Evolutionary conservation across 2,113 vertebrate genomes (phyloP).

Genomic region (Neogale vison): DNA sequence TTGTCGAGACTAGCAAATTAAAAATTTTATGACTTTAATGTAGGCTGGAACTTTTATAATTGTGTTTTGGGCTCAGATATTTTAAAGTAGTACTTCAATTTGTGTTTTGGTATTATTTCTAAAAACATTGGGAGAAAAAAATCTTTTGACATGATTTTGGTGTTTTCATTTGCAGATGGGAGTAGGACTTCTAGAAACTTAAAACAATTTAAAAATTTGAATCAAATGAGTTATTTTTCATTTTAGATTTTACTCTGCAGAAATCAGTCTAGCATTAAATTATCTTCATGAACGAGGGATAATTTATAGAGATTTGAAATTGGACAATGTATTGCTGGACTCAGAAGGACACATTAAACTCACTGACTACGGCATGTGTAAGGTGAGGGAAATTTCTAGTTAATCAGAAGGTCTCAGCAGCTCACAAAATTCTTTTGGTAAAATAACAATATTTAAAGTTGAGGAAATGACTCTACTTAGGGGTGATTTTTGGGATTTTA

Average conservation of each 20-base stretch:
- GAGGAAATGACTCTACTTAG: not conserved
- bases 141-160: not conserved
- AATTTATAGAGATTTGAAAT: constrained; percentile 99
- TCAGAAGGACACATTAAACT: constrained; percentile 99
- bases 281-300: constrained; percentile 99
- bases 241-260: constrained; percentile 98
- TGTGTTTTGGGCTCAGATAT: not conserved
- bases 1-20: not conserved
- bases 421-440: not conserved
- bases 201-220: not conserved
- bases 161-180: not conserved
- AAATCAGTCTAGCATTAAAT: constrained; percentile 98
- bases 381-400: constrained; percentile 85
- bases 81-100: not conserved
- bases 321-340: constrained; percentile 98
- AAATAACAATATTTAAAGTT: not conserved
- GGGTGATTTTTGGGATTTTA: not conserved
- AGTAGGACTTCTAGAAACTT: constrained; percentile 5
- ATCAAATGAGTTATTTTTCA: constrained; percentile 44
- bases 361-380: constrained; percentile 99
- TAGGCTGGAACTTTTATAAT: not conserved
- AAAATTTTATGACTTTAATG: not conserved
- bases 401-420: not conserved
- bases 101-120: not conserved
- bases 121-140: not conserved